phyloP scores from a whole-genome alignment of 2,797 vertebrate species.

The Macroramphosus scolopax region DNA sequence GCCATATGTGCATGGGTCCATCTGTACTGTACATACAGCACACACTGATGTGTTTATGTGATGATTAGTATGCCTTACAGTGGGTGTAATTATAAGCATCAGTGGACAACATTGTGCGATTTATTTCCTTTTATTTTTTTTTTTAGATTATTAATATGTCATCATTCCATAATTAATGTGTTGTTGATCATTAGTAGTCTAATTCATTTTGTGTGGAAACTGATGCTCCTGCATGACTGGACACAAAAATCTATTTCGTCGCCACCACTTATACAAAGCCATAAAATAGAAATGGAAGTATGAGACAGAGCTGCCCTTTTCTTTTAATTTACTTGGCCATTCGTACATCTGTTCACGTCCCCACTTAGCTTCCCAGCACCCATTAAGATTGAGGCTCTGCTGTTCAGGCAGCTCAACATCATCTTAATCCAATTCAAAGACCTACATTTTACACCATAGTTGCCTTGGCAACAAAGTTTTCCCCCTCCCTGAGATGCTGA shows the following conservation, averaged over 20 bases:
- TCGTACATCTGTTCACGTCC: constrained; percentile 48
- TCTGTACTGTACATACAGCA: background rate
- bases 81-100: too few species aligned
- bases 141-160: background rate
- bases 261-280: constrained; percentile 39
- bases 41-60: too few species aligned
- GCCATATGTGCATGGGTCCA: background rate
- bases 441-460: constrained; percentile 75
- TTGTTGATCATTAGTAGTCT: too few species aligned
- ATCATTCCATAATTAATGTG: too few species aligned
- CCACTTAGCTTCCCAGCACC: constrained; percentile 45
- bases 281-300: constrained; percentile 50
- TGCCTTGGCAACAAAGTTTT: constrained; percentile 78
- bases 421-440: constrained; percentile 77
- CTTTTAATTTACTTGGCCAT: constrained; percentile 45
- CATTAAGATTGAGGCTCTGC: constrained; percentile 60
- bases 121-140: too few species aligned
- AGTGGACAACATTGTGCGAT: too few species aligned
- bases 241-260: constrained; percentile 34
- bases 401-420: constrained; percentile 56
- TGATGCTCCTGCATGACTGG: background rate
- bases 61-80: too few species aligned
- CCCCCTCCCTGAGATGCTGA: constrained; percentile 55
- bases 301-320: constrained; percentile 58
- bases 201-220: constrained; percentile 25